Base-by-base conservation (phyloP, 2,113 vertebrate species). In the Vulpes lagopus region DNA sequence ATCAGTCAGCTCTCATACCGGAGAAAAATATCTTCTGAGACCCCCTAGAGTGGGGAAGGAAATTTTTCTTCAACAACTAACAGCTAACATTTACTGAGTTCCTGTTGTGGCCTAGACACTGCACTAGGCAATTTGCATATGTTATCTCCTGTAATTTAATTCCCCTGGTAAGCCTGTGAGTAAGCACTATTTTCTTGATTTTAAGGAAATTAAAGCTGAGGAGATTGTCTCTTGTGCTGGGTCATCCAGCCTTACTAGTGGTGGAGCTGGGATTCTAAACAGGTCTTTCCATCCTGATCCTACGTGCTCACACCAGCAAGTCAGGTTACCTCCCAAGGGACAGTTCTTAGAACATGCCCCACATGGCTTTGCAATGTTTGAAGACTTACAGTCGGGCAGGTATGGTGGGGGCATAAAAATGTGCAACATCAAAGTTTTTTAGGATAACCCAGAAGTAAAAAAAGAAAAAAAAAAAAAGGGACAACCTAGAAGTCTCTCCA, bases 111-210 rank as follows among this genome's bases (percentile, higher is more conserved):
- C 82, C 43, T 64, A 74, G 78, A 95, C 16, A 59, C 16, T 14
- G 51, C 27, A 43, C 4, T 7, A 22, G 73, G 57, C 76, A 92
- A 94, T 94, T 91, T 93, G 55, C 59, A 9, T 57, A 38, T 82
- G 55, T 76, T 71, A 55, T 83, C 78, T 89, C 84, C 55, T 82
- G 17, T 69, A 62, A 95, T 89, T 94, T 35, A 94, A 74, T 95
- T 69, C 83, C 89, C 19, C 38, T 19, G 11, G 25, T 32, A 74
- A 69, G 60, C 32, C 43, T 27, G 69, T n/a, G 83, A 94, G 74
- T 49, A 71, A 95, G 55, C 62, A 69, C 23, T 64, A 4, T 84
- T 92, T 96, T 90, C 82, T 82, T 95, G 59, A 64, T 93, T 95
- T 93, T 67, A 93, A 94, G 85, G 71, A 91, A 91, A 91, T 78